phyloP scores from a whole-genome alignment of 2,113 vertebrate genomes.

The Oryzias celebensis region DNA sequence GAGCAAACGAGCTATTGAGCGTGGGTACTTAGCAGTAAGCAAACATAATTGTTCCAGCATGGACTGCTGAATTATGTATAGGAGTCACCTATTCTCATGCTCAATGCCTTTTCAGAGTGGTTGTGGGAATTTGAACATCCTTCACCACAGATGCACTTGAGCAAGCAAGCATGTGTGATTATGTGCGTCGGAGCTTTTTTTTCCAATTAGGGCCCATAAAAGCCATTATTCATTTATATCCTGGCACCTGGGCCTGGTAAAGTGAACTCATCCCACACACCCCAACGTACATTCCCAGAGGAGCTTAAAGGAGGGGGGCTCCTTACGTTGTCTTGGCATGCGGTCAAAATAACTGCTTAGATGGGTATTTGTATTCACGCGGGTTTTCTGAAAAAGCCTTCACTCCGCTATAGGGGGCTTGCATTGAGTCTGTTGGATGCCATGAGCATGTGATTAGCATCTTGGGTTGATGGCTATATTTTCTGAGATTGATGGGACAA shows the following conservation, averaged over 20 bases:
- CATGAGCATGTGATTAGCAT: constrained; percentile 77
- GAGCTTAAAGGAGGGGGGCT: constrained; percentile 70
- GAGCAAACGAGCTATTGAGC: constrained; percentile 66
- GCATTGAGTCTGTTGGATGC: constrained; percentile 61
- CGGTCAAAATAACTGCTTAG: constrained; percentile 69
- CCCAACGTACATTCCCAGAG: constrained; percentile 71
- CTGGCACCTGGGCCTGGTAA: constrained; percentile 75
- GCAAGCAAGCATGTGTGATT: constrained; percentile 56
- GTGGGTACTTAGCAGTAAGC: constrained; percentile 67
- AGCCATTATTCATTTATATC: constrained; percentile 74
- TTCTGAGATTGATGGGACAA: constrained; percentile 74
- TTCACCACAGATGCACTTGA: constrained; percentile 72
- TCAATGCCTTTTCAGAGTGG: constrained; percentile 66
- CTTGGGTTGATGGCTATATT: constrained; percentile 75
- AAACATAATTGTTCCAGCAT: constrained; percentile 75
- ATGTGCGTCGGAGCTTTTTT: constrained; percentile 52
- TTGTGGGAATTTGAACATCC: constrained; percentile 75
- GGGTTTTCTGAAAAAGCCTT: constrained; percentile 65
- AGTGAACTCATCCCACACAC: constrained; percentile 75
- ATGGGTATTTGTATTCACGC: constrained; percentile 74
- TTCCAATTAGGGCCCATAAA: constrained; percentile 62
- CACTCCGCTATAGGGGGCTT: constrained; percentile 58
- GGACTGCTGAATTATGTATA: constrained; percentile 75
- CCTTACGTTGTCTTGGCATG: constrained; percentile 73
- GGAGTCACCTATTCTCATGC: constrained; percentile 70